phyloP scores from a whole-genome alignment of 2,888 invertebrate species.

The Dynastes tityus region DNA sequence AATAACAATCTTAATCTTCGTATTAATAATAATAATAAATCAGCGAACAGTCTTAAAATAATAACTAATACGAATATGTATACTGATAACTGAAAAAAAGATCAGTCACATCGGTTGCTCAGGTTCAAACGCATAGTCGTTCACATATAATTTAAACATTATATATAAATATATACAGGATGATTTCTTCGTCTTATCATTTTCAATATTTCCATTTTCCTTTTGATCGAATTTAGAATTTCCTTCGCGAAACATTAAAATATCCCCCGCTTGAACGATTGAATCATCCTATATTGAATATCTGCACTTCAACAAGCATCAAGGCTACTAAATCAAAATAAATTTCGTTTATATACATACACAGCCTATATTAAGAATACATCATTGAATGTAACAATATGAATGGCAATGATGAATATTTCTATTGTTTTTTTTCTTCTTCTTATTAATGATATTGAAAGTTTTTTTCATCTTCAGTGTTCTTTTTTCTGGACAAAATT shows the following conservation, averaged over 20 bases:
- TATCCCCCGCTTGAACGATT: background rate
- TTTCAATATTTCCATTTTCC: no score
- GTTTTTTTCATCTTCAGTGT: background rate
- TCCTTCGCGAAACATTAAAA: background rate
- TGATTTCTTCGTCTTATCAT: background rate
- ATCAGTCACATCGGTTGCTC: conserved; percentile 66
- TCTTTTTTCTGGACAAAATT: no score
- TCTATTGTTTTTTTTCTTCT: background rate
- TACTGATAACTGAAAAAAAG: conserved; percentile 67
- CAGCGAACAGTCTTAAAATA: conserved; percentile 70
- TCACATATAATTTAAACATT: background rate
- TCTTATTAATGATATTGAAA: background rate
- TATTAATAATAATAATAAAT: conserved; percentile 54
- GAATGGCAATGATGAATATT: conserved; percentile 51
- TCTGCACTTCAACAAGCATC: conserved; percentile 52
- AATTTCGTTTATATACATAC: conserved; percentile 66
- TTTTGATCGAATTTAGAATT: no score
- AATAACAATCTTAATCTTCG: conserved; percentile 56
- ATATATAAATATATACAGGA: conserved; percentile 11
- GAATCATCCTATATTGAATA: conserved; percentile 28
- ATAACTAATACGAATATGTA: conserved; percentile 62
- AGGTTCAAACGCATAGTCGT: conserved; percentile 54
- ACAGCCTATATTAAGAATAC: conserved; percentile 69
- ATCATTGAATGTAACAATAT: conserved; percentile 53
- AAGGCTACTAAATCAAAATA: conserved; percentile 56